A percentile compares a stretch with the other conserved stretches of the same genome.
phyloP scores from a whole-genome alignment of 2,888 invertebrate species.

The Odontocolon sp. region DNA sequence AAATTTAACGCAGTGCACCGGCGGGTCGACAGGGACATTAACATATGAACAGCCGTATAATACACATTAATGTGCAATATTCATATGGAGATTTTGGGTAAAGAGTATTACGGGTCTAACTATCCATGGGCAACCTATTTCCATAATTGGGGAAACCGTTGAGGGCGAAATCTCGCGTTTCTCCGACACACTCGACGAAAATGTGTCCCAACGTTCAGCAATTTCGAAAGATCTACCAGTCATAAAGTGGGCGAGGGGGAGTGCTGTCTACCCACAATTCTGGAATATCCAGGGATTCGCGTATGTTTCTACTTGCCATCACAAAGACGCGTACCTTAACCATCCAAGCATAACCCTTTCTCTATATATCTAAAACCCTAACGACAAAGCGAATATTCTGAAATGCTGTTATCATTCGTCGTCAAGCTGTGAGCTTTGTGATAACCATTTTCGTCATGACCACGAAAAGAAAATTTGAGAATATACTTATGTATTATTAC shows the following conservation, averaged over 20 bases:
- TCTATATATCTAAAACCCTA: neutral
- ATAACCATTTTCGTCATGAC: neutral
- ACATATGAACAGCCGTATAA: conserved; percentile 75
- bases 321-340: too few species aligned
- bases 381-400: too few species aligned
- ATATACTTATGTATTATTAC: neutral
- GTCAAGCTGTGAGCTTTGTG: neutral
- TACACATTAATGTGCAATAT: conserved; percentile 75
- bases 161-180: conserved; percentile 51
- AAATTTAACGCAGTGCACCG: conserved; percentile 64
- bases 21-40: conserved; percentile 64
- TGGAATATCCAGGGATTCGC: conserved; percentile 30
- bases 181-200: conserved; percentile 46
- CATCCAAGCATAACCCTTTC: conserved; percentile 6
- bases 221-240: conserved; percentile 31
- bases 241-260: too few species aligned
- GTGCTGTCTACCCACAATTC: conserved; percentile 33
- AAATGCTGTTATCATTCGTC: neutral
- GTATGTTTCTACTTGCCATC: too few species aligned
- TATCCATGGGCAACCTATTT: conserved; percentile 74
- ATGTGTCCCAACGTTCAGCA: conserved; percentile 29
- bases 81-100: conserved; percentile 74
- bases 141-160: conserved; percentile 74
- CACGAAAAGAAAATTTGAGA: neutral
- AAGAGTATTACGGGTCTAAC: conserved; percentile 76